These are phyloP conservation scores for Carassius auratus DNA, from an alignment of 2,113 vertebrate species.

Conservation along the genomic window DNA sequence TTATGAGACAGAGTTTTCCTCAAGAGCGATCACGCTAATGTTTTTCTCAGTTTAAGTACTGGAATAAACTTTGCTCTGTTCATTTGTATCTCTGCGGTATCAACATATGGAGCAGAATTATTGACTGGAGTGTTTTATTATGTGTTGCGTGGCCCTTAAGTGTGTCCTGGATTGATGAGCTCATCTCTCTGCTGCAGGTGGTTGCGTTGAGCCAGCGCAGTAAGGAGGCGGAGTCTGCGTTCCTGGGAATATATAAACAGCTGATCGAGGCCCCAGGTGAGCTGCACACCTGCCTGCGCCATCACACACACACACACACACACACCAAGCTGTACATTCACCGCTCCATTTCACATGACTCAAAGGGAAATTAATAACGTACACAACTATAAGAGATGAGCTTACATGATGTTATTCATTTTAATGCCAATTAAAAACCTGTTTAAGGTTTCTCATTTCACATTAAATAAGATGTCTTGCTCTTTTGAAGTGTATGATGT, in stretches of 20 bases:
- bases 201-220: constrained; percentile 95
- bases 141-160: constrained; percentile 28
- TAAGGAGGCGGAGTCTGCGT: constrained; percentile 95
- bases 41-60: neutral
- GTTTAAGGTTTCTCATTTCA: neutral
- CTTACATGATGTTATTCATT: neutral
- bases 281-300: constrained; percentile 62
- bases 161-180: constrained; percentile 20
- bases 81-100: neutral
- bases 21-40: constrained; percentile 17
- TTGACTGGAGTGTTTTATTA: constrained; percentile 19
- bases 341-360: neutral
- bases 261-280: constrained; percentile 96
- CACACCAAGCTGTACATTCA: constrained; percentile 17
- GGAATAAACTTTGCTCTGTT: constrained; percentile 16
- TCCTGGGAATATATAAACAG: constrained; percentile 95
- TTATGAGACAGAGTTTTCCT: constrained; percentile 1
- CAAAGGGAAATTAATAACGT: neutral
- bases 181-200: constrained; percentile 80
- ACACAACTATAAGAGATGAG: neutral
- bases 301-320: constrained; percentile 15
- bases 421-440: neutral
- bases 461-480: neutral
- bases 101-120: constrained; percentile 17
- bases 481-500: neutral